Percentiles rank a stretch among this genome's conserved stretches.
These are phyloP conservation scores for Chaetodon trifascialis DNA, from an alignment of 2,113 vertebrate genomes.

Conservation along the genomic window DNA sequence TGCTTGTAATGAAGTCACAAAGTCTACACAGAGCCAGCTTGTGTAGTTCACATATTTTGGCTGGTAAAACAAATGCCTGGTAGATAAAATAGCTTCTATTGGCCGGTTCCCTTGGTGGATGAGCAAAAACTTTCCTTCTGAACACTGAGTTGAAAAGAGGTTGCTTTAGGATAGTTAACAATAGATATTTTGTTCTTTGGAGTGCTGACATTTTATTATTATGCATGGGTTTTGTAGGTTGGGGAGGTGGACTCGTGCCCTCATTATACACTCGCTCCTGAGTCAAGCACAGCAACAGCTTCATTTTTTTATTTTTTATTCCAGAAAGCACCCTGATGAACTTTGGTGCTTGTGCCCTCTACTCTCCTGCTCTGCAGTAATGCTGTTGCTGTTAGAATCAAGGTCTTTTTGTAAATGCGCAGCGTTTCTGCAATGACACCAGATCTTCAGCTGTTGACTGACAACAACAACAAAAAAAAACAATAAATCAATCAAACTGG, in stretches of 20 bases:
- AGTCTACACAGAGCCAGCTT: neutral
- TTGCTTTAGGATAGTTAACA: neutral
- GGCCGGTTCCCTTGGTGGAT: neutral
- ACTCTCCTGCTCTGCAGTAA: neutral
- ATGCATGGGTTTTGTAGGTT: neutral
- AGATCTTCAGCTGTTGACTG: constrained; percentile 12
- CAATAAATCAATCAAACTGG: neutral
- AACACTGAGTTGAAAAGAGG: neutral
- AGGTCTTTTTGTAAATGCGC: constrained; percentile 13
- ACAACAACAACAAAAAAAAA: neutral
- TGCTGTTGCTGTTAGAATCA: constrained; percentile 3
- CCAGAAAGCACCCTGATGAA: neutral
- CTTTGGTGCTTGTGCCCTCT: neutral
- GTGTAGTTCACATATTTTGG: neutral
- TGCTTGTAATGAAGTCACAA: neutral
- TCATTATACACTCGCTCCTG: neutral
- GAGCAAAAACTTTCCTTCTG: neutral
- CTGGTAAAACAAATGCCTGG: neutral
- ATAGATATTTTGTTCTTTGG: neutral
- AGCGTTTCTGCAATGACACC: neutral
- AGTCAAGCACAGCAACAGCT: neutral
- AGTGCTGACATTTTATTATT: neutral
- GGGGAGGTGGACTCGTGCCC: neutral
- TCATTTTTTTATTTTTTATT: no score
- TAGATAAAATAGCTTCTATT: neutral